Evolutionary conservation across 2,888 invertebrate species (phyloP), one percentile per base, ranked within the genome.

Genomic region (Odontocerum albicorne): DNA sequence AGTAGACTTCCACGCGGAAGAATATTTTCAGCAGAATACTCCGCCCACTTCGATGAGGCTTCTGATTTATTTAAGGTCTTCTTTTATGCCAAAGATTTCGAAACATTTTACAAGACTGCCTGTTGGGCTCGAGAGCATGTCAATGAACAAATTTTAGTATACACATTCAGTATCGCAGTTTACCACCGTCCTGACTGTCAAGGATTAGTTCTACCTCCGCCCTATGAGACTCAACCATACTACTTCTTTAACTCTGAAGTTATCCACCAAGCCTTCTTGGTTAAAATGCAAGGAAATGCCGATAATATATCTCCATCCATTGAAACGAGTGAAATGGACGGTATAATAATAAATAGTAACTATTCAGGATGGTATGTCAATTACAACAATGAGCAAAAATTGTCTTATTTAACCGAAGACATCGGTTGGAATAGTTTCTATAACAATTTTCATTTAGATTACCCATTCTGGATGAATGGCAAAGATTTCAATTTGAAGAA

Each of bases 201-300:
- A 64, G 84, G 83, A 17, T 70, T 89, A 46, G 73, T 83, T 31
- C 70, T 88, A 6, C 89, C 89, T 12, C 82, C 88, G 43, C 75
- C 84, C 49, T 87, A 88, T 65, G 90, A 90, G 70, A 75, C 88
- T 59, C 81, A 84, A 68, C 90, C 90, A 0, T 81, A 86, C 62
- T 81, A 80, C 70, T 88, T 87, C 77, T 80, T 85, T 68, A 85
- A 84, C 66, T 75, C 80, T 53, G 82, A 87, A 65, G 77, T 87
- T 56, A 82, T 90, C 68, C 77, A 81, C 39, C 77, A 84, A 54
- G 87, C 85, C 2, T 81, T 85, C 63, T 67, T 73, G 58, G 72
- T 77, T 65, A 80, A 80, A 66, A 78, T 85, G 66, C 72, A 79
- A 65, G 73, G 71, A 22, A 72, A 74, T 36, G 72, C 71, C 55